Conservation (phyloP, 1,140 invertebrate genomes). For the Trichonephila clavata region DNA sequence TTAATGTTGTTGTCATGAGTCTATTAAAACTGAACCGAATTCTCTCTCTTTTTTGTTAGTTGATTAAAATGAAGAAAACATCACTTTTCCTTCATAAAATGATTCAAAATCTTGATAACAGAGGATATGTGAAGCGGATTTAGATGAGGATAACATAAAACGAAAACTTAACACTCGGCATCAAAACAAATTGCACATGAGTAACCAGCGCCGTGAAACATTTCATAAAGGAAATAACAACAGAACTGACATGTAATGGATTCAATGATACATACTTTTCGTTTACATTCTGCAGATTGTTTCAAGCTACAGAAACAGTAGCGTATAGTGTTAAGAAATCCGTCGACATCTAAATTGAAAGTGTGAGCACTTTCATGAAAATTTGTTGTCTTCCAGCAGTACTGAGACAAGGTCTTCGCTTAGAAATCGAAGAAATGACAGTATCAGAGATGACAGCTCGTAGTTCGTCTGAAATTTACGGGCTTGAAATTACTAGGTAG, state of each 20-base stretch:
- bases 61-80: too few relatives aligned
- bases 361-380: not conserved
- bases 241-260: not conserved
- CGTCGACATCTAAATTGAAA: not conserved
- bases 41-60: too few relatives aligned
- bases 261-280: not conserved
- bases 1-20: too few relatives aligned
- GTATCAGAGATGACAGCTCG: slow-evolving; percentile 10
- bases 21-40: too few relatives aligned
- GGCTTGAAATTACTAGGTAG: not conserved
- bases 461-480: slow-evolving; percentile 17
- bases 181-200: too few relatives aligned
- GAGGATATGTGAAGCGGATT: too few relatives aligned
- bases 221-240: not conserved
- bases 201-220: not conserved
- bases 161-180: too few relatives aligned
- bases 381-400: slow-evolving; percentile 5
- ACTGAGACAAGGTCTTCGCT: not conserved
- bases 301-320: not conserved
- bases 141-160: too few relatives aligned
- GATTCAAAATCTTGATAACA: too few relatives aligned
- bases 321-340: not conserved
- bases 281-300: not conserved
- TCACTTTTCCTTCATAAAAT: too few relatives aligned
- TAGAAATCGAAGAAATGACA: not conserved